These are phyloP conservation scores for Calyptommatus sinebrachiatus DNA, from an alignment of 2,113 vertebrate species.

Conservation along the genomic window DNA sequence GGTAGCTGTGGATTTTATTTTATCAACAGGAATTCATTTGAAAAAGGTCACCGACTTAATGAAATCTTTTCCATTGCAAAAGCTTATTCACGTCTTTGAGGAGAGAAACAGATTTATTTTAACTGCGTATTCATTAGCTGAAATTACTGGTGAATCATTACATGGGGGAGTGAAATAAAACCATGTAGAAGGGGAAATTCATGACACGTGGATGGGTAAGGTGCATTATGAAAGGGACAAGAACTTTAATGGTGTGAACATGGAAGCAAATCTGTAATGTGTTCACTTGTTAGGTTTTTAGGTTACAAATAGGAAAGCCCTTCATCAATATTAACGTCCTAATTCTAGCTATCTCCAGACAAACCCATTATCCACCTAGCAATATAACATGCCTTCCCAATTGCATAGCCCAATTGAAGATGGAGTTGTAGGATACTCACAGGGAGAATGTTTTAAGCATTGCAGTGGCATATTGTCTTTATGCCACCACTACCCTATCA, in stretches of 20 bases:
- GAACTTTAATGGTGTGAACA: background rate
- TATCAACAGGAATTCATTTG: conserved; percentile 55
- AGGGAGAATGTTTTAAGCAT: too few species aligned
- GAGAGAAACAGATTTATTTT: conserved; percentile 55
- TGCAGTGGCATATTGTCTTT: too few species aligned
- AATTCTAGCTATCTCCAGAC: background rate
- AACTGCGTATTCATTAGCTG: conserved; percentile 46
- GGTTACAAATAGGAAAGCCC: background rate
- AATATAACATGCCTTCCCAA: too few species aligned
- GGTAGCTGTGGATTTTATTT: conserved; percentile 44
- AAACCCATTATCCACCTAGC: too few species aligned
- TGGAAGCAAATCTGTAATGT: background rate
- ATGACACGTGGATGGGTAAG: background rate
- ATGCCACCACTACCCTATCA: too few species aligned
- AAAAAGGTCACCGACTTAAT: conserved; percentile 62
- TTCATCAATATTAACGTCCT: background rate
- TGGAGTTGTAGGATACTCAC: too few species aligned
- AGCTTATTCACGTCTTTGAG: conserved; percentile 36
- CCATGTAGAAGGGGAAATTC: conserved; percentile 4
- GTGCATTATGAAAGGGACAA: background rate
- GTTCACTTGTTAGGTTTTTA: background rate
- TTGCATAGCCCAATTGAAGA: too few species aligned
- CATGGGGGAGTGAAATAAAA: conserved; percentile 30
- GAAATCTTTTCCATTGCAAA: conserved; percentile 51
- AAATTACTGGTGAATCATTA: conserved; percentile 47